phyloP scores from a whole-genome alignment of 1,140 invertebrate genomes.

The Pseudomyrmex sp. region DNA sequence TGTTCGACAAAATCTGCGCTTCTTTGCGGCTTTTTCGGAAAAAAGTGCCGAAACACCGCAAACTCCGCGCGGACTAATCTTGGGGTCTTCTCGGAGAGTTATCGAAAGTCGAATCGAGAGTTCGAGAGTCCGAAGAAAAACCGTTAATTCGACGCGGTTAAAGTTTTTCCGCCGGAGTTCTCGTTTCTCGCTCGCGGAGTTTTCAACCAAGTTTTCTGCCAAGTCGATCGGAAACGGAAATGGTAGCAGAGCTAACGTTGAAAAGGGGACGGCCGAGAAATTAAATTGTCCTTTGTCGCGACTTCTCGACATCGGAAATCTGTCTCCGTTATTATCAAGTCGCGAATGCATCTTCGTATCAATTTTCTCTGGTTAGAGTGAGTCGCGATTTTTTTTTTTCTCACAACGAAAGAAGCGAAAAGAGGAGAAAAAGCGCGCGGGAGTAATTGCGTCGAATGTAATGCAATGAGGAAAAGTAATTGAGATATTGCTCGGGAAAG shows the following conservation, averaged over 20 bases:
- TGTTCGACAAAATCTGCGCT: neutral
- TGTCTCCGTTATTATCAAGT: constrained; percentile 46
- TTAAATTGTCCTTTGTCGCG: constrained; percentile 30
- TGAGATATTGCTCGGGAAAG: too few relatives aligned
- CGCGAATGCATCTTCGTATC: neutral
- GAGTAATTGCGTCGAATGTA: too few relatives aligned
- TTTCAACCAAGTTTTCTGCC: constrained; percentile 32
- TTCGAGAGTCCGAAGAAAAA: constrained; percentile 4
- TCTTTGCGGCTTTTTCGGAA: neutral
- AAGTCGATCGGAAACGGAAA: constrained; percentile 9
- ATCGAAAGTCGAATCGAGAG: constrained; percentile 31
- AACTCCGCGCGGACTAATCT: neutral
- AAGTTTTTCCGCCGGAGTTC: constrained; percentile 27
- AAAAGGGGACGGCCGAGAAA: neutral
- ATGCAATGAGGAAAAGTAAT: too few relatives aligned
- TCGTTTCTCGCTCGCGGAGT: neutral
- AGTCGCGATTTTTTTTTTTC: too few relatives aligned
- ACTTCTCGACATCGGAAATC: constrained; percentile 1
- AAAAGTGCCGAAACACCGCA: neutral
- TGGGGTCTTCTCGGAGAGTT: neutral
- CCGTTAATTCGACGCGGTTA: constrained; percentile 30
- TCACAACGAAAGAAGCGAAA: too few relatives aligned
- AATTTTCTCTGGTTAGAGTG: too few relatives aligned
- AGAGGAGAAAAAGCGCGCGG: too few relatives aligned
- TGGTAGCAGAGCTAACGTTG: neutral